These are phyloP conservation scores for Oreochromis mossambicus DNA, from an alignment of 2,797 vertebrate genomes.

Conservation along the genomic window DNA sequence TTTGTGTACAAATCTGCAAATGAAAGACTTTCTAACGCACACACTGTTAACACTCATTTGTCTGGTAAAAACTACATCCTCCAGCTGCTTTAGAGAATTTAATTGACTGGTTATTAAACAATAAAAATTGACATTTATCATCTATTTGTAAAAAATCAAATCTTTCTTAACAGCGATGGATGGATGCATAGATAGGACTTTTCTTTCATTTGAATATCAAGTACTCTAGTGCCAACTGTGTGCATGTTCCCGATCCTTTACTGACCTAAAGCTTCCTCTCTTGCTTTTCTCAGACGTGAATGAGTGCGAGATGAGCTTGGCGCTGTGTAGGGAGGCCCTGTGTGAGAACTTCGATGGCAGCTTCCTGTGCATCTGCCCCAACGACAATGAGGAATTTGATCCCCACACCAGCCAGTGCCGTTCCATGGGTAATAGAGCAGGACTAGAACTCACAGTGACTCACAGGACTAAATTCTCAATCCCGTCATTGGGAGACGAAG, in stretches of 20 bases:
- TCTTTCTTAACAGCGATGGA: rapidly evolving
- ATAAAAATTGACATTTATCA: neutral
- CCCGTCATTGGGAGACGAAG: constrained; percentile 57
- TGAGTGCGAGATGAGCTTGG: constrained; percentile 77
- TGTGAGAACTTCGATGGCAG: constrained; percentile 81
- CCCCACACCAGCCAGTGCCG: constrained; percentile 73
- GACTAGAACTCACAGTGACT: constrained; percentile 52
- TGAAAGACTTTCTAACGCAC: neutral
- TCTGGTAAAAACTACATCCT: neutral
- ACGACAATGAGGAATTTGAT: constrained; percentile 81
- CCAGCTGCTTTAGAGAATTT: neutral
- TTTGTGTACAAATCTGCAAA: neutral
- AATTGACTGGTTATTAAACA: neutral
- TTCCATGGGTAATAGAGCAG: constrained; percentile 70
- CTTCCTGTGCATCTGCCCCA: constrained; percentile 83
- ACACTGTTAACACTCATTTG: neutral
- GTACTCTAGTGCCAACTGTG: neutral
- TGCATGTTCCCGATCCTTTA: constrained; percentile 16
- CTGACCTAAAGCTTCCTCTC: constrained; percentile 34
- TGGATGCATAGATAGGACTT: neutral
- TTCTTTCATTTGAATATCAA: neutral
- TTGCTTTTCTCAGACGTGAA: constrained; percentile 70
- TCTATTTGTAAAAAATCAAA: neutral
- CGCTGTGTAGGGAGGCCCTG: constrained; percentile 73
- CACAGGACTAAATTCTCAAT: constrained; percentile 59